Evolutionary conservation across 2,797 vertebrate genomes (phyloP).

Genomic region (Percopsis omiscomaycus): DNA sequence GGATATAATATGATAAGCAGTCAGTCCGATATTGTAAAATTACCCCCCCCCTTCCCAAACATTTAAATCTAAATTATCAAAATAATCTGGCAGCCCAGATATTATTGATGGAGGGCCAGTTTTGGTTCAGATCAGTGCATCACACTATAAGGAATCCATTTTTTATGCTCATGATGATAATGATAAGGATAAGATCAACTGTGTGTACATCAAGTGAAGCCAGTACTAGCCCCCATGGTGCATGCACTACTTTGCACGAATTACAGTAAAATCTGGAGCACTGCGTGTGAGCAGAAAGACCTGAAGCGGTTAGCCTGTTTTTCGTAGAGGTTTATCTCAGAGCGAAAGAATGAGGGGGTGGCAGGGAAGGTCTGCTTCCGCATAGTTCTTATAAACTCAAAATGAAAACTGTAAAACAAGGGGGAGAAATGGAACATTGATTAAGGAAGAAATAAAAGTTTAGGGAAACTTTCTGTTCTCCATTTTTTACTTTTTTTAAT

Average conservation of each 20-base stretch:
- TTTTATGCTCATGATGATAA: background rate
- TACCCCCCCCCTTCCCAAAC: too few species aligned
- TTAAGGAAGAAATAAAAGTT: slow-evolving; percentile 71
- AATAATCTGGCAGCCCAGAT: too few species aligned
- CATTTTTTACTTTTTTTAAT: slow-evolving; percentile 84
- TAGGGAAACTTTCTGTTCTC: slow-evolving; percentile 78
- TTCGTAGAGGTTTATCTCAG: slow-evolving; percentile 64
- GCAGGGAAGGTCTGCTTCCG: slow-evolving; percentile 36
- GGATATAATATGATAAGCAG: too few species aligned
- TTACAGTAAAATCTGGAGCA: slow-evolving; percentile 70
- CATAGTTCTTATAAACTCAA: slow-evolving; percentile 54
- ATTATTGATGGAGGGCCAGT: too few species aligned
- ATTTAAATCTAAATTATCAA: too few species aligned
- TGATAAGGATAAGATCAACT: slow-evolving; percentile 53
- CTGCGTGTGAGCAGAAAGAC: slow-evolving; percentile 57
- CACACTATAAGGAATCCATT: too few species aligned
- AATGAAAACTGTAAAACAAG: slow-evolving; percentile 61
- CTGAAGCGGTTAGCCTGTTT: slow-evolving; percentile 69
- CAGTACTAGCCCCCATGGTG: slow-evolving; percentile 62
- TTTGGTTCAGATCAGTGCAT: too few species aligned
- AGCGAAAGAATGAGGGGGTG: slow-evolving; percentile 38
- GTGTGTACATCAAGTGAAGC: slow-evolving; percentile 68
- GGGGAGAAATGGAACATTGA: slow-evolving; percentile 61
- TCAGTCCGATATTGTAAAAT: too few species aligned
- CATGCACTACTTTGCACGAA: slow-evolving; percentile 69